Percentiles rank a stretch among this genome's conserved stretches.
phyloP scores from a whole-genome alignment of 2,888 invertebrate genomes.

The Aplocera efformata region DNA sequence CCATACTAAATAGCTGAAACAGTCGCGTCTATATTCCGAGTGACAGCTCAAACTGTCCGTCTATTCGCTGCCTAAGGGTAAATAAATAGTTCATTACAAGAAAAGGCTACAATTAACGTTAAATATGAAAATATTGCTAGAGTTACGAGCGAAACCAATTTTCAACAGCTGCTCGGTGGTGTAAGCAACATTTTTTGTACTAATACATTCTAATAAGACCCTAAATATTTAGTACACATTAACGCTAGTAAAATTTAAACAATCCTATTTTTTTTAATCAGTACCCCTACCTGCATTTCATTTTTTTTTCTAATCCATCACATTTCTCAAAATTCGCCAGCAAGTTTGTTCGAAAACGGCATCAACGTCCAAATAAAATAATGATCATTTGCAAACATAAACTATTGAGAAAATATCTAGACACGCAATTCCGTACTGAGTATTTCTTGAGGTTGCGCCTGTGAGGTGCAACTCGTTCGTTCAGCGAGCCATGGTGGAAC shows the following conservation, averaged over 20 bases:
- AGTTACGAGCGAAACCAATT: constrained; percentile 56
- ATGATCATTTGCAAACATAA: no score
- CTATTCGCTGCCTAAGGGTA: constrained; percentile 37
- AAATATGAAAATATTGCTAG: constrained; percentile 54
- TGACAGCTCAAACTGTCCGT: background rate
- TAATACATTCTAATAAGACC: constrained; percentile 42
- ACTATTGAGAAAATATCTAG: no score
- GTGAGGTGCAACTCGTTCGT: no score
- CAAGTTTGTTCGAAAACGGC: background rate
- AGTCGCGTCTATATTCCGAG: constrained; percentile 2
- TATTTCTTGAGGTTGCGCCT: no score
- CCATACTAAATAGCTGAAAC: constrained; percentile 1
- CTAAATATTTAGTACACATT: constrained; percentile 38
- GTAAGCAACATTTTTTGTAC: constrained; percentile 60
- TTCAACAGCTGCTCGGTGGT: constrained; percentile 40
- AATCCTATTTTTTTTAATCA: constrained; percentile 17
- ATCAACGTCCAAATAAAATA: no score
- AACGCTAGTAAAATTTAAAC: constrained; percentile 32
- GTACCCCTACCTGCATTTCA: constrained; percentile 8
- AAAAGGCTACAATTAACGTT: constrained; percentile 45
- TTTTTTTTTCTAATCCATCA: no score
- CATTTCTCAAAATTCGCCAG: background rate
- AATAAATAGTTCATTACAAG: constrained; percentile 53
- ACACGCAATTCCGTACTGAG: no score
- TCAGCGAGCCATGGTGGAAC: no score